Conservation (phyloP, 2,113 vertebrate genomes). For the Hiodon tergisus region DNA sequence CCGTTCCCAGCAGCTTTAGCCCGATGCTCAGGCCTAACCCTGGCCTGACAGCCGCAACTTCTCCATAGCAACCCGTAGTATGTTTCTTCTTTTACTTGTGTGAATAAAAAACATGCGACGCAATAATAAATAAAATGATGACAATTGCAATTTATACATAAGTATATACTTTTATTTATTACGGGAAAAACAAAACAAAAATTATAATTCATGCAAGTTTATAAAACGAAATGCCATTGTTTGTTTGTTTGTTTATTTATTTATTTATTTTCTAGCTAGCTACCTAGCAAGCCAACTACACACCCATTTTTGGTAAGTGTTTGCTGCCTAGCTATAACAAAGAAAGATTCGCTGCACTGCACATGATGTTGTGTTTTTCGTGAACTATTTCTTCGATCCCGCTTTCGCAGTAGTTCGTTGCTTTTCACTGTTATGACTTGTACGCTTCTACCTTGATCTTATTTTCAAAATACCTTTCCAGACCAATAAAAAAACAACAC, state of each 20-base stretch:
- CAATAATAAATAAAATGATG: no score
- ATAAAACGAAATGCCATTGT: not conserved
- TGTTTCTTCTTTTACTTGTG: slow-evolving; percentile 8
- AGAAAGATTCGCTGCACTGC: no score
- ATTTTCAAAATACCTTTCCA: no score
- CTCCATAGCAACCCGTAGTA: slow-evolving; percentile 30
- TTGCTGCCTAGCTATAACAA: no score
- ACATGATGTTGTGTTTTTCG: no score
- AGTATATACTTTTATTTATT: not conserved
- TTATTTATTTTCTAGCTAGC: not conserved
- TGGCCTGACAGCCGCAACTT: slow-evolving; percentile 30
- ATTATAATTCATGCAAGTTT: not conserved
- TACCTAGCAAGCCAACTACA: not conserved
- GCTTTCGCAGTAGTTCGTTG: no score
- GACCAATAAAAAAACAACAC: no score
- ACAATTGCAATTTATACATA: not conserved
- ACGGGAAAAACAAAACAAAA: no score
- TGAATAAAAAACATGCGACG: not conserved
- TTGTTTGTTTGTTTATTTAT: not conserved
- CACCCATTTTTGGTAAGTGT: no score
- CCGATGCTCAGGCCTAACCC: slow-evolving; percentile 30
- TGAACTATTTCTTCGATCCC: no score
- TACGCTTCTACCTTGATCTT: no score
- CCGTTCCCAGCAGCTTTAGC: slow-evolving; percentile 18
- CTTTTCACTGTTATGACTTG: no score